Evolutionary conservation across 2,888 invertebrate species (phyloP).

Genomic region (Xestobium rufovillosum): DNA sequence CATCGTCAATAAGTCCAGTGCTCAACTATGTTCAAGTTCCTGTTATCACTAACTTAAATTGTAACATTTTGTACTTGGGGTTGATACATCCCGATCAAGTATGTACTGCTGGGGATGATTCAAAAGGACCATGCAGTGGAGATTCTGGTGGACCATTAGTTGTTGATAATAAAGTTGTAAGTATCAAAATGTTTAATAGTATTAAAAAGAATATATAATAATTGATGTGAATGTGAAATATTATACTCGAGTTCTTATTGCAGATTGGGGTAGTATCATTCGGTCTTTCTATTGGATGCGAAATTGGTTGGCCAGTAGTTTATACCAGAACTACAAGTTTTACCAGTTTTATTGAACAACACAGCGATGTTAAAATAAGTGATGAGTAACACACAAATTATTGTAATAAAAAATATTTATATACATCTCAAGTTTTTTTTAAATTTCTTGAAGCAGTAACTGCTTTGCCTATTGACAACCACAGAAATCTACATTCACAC

Average conservation of each 20-base stretch:
- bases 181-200: no score
- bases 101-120: constrained; percentile 43
- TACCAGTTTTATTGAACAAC: constrained; percentile 34
- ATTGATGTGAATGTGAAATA: no score
- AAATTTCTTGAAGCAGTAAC: no score
- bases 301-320: constrained; percentile 39
- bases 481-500: no score
- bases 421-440: no score
- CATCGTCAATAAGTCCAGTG: constrained; percentile 39
- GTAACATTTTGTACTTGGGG: constrained; percentile 42
- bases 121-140: constrained; percentile 47
- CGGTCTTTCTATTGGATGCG: constrained; percentile 38
- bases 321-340: constrained; percentile 37
- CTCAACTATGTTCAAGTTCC: constrained; percentile 40
- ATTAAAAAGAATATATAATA: no score
- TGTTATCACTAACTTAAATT: constrained; percentile 42
- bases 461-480: no score
- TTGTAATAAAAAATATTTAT: no score
- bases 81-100: constrained; percentile 42
- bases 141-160: constrained; percentile 41
- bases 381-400: no score
- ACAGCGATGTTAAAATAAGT: constrained; percentile 15
- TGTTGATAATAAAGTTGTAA: constrained; percentile 21
- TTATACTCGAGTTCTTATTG: constrained; percentile 17
- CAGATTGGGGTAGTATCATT: constrained; percentile 36